Base-by-base conservation (phyloP, 2,797 vertebrate species). In the Notamacropus eugenii region DNA sequence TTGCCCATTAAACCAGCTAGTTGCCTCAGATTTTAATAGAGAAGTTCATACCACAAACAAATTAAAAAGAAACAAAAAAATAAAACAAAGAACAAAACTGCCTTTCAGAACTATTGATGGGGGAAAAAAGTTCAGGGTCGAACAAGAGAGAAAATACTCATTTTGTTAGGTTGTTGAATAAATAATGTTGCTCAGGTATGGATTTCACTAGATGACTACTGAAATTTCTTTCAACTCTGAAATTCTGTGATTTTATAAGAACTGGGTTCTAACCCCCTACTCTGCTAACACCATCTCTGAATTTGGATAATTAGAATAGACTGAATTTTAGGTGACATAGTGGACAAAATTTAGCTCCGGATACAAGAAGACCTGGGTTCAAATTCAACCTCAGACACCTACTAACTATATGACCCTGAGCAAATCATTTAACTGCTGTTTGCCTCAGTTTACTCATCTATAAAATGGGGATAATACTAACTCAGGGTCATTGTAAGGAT, bases 401-500 rank as follows among this genome's bases (percentile, higher is more conserved):
- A 58, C 90, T 24, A 93, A n/a, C 16, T 56, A 1, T 62, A 34
- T 40, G 82, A 31, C 0, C 24, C 29, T 93, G 34, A 24, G 5
- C 13, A 92, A 94, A 6, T 91, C 56, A 56, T 54, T 87, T 74
- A 92, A 94, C 3, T 22, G 29, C 57, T 55, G 54, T 91, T 57
- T 74, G 24, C 14, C 34, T 93, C 92, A 34, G 67, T 94, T 59
- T 95, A 28, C 58, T 93, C 56, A 82, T 27, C 54, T 90, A 40
- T 55, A 56, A 92, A 95, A 91, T 95, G 19, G 58, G 52, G 10
- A 56, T 56, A 55, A 55, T 40, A 40, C 67, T 31, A 93, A n/a
- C 40, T 74, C 10, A 91, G 59, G 29, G 4, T 87, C 91, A 59
- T 54, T 13, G 27, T 50, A 82, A 56, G 19, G n/a, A 94, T 87